Base-by-base conservation (phyloP, 2,888 invertebrate genomes). In the Hyalella azteca region DNA sequence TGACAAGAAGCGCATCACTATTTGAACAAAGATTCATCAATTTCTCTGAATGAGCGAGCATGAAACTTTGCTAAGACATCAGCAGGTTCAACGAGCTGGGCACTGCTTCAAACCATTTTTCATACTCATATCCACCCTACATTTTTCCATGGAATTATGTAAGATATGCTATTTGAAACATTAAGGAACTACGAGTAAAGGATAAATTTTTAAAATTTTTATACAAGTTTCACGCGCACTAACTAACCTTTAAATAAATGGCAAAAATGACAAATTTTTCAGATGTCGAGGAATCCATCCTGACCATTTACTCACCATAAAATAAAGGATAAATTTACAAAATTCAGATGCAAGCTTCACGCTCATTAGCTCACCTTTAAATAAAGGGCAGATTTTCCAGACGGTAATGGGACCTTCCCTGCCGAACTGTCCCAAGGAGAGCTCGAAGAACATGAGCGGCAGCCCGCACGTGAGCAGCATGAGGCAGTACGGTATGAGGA, bases 301-400 rank as follows among this genome's bases (percentile, higher is more conserved):
- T 1, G 22, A 26, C 26, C 22, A 29, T 5, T 54, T 54, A 26
- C 49, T 15, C 22, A 45, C 1, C n/a, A n/a, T n/a, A n/a, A n/a
- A n/a, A n/a, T n/a, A n/a, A 7, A 13, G 19, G 4, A 9, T 9
- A 49, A 49, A 49, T 49, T 13, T 49, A 45, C 49, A 15, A 15
- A 49, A n/a, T 49, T 13, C 49, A 49, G 49, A 22, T n/a, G 3
- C 19, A 49, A 49, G 22, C 19, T n/a, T n/a, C 49, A 49, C 19
- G 39, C 9, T n/a, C 22, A n/a, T 22, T 15, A 22, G 66, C 81
- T 82, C 48, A 80, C 88, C 88, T 54, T 87, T 86, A 80, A 88
- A 88, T 3, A 89, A 91, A 0, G 93, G 93, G 0, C 91, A 90
- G 86, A 93, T 90, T 3, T 91, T 88, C 50, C 88, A 87, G 86